A percentile compares a stretch with the other conserved stretches of the same genome.
phyloP scores from a whole-genome alignment of 2,797 vertebrate genomes.

The Astyanax mexicanus region DNA sequence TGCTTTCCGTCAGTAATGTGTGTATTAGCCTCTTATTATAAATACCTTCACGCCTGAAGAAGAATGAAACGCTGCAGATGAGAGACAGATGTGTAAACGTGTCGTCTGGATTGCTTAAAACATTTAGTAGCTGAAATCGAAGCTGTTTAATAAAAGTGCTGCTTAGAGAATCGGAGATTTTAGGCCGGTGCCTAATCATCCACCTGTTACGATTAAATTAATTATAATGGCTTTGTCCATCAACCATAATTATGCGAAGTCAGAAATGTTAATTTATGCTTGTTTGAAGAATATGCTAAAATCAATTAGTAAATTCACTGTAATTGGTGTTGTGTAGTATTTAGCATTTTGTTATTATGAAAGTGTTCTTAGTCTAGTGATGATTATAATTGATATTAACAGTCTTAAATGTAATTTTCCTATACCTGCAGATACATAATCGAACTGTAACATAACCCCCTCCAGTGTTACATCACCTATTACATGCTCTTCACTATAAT shows the following conservation, averaged over 20 bases:
- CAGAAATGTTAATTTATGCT: constrained; percentile 27
- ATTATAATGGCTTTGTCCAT: constrained; percentile 35
- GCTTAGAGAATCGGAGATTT: constrained; percentile 37
- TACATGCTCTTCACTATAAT: too few relatives aligned
- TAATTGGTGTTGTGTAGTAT: too few relatives aligned
- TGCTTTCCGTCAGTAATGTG: constrained; percentile 16
- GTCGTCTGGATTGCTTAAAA: constrained; percentile 10
- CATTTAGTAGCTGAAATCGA: constrained; percentile 33
- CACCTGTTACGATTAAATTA: constrained; percentile 46
- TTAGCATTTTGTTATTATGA: too few relatives aligned
- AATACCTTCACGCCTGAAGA: constrained; percentile 25
- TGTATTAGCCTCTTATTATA: constrained; percentile 15
- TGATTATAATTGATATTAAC: too few relatives aligned
- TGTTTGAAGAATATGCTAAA: too few relatives aligned
- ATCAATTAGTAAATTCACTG: too few relatives aligned
- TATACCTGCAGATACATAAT: too few relatives aligned
- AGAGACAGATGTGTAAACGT: constrained; percentile 34
- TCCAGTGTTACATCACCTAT: too few relatives aligned
- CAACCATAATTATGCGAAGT: constrained; percentile 39
- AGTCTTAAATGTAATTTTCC: too few relatives aligned
- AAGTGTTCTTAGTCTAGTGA: too few relatives aligned
- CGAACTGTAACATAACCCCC: too few relatives aligned
- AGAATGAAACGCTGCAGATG: constrained; percentile 42
- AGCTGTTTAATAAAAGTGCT: constrained; percentile 28
- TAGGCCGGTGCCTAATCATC: constrained; percentile 15